phyloP scores from a whole-genome alignment of 2,113 vertebrate species.

The Casuarius casuarius region DNA sequence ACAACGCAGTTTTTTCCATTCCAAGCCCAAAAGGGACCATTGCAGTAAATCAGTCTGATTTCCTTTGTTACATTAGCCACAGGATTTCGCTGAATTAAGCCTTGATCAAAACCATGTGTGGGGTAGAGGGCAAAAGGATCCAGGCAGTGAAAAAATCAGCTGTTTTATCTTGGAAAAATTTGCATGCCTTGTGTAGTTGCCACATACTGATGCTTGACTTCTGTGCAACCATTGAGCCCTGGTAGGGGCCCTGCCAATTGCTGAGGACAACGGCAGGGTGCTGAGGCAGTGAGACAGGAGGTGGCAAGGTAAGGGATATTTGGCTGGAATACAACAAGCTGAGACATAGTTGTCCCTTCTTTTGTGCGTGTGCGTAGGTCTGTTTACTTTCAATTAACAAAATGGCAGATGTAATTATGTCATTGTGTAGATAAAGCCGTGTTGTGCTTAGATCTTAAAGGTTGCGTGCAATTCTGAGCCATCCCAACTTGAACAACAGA shows the following conservation, averaged over 20 bases:
- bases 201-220: not conserved
- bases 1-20: not conserved
- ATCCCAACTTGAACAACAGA: not conserved
- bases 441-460: not conserved
- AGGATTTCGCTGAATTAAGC: not conserved
- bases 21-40: not conserved
- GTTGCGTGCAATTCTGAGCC: not conserved
- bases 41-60: not conserved
- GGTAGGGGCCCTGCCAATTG: rapidly evolving
- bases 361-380: not conserved
- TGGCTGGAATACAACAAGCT: not conserved
- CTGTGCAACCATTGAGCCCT: not conserved
- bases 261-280: rapidly evolving
- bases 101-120: not conserved
- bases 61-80: not conserved
- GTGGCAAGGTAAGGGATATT: not conserved
- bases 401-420: not conserved
- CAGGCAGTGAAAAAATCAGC: not conserved
- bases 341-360: not conserved
- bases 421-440: not conserved
- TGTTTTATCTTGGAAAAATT: not conserved
- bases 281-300: not conserved
- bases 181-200: rapidly evolving
- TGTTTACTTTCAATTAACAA: not conserved
- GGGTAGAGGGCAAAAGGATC: not conserved